Evolutionary conservation across 1,140 invertebrate genomes (phyloP).

Genomic region (Hycleus phaleratus): DNA sequence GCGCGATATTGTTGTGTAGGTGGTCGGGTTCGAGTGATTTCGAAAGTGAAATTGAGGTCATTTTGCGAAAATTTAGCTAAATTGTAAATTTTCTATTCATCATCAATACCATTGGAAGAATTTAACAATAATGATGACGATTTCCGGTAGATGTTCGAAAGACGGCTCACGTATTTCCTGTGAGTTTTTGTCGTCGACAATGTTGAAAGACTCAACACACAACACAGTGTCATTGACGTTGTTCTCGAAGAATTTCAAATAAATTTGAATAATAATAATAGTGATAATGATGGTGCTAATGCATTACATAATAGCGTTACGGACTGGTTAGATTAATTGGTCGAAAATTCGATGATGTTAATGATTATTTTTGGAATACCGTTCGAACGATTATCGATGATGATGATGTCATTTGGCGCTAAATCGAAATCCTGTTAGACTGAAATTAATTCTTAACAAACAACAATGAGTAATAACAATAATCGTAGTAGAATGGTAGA

Average conservation of each 20-base stretch:
- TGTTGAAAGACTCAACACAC: too few species aligned
- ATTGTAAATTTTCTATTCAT: too few species aligned
- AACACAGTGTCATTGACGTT: constrained; percentile 20
- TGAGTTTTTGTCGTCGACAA: constrained; percentile 7
- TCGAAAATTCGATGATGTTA: not conserved
- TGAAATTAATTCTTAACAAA: constrained; percentile 4
- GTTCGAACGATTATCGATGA: not conserved
- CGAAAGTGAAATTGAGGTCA: too few species aligned
- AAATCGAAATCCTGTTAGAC: constrained; percentile 8
- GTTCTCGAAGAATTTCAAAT: not conserved
- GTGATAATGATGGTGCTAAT: too few species aligned
- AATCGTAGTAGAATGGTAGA: not conserved
- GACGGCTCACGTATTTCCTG: constrained; percentile 24
- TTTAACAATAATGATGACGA: too few species aligned
- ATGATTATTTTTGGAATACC: constrained; percentile 4
- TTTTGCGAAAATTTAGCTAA: too few species aligned
- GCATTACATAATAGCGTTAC: not conserved
- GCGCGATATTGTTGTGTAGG: too few species aligned
- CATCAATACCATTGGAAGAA: too few species aligned
- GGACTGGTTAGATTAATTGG: not conserved
- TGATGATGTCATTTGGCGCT: constrained; percentile 7
- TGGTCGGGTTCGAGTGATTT: too few species aligned
- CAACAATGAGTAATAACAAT: constrained; percentile 3
- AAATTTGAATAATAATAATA: not conserved
- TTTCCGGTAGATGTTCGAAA: not conserved